Conservation (phyloP, 2,888 invertebrate species). For the Ypsolopha sequella region DNA sequence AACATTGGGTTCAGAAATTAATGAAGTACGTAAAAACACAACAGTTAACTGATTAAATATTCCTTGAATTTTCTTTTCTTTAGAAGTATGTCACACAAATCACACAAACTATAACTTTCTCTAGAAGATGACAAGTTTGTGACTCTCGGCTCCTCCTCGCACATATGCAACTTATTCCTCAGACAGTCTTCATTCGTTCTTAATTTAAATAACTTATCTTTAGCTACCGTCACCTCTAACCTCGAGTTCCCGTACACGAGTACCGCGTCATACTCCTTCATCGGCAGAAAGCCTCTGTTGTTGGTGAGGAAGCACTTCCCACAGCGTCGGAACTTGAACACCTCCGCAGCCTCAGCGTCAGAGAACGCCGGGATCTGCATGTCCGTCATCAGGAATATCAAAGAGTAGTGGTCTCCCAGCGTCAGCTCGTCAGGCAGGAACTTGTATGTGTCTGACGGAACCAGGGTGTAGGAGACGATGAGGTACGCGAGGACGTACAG, state of each 20-base stretch:
- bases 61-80: slow-evolving; percentile 6
- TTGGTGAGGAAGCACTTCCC: slow-evolving; percentile 39
- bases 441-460: slow-evolving; percentile 20
- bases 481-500: slow-evolving; percentile 28
- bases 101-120: slow-evolving; percentile 21
- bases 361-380: slow-evolving; percentile 18
- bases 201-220: slow-evolving; percentile 8
- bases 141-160: slow-evolving; percentile 27
- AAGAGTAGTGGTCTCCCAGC: slow-evolving; percentile 30
- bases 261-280: slow-evolving; percentile 37
- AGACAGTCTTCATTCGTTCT: slow-evolving; percentile 25
- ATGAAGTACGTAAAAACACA: too few species aligned
- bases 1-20: background rate
- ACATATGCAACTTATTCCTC: slow-evolving; percentile 23
- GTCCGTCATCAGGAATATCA: slow-evolving; percentile 31
- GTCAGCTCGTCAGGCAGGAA: slow-evolving; percentile 32
- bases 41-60: too few species aligned
- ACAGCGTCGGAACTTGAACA: slow-evolving; percentile 26
- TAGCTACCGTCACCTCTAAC: background rate
- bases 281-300: slow-evolving; percentile 37
- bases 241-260: slow-evolving; percentile 19
- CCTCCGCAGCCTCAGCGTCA: slow-evolving; percentile 31
- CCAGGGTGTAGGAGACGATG: slow-evolving; percentile 22
- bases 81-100: slow-evolving; percentile 19
- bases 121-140: slow-evolving; percentile 8